Percentiles rank a stretch among this genome's conserved stretches.
Evolutionary conservation across 2,888 invertebrate species (phyloP).

Genomic region (Heliconius aoede): DNA sequence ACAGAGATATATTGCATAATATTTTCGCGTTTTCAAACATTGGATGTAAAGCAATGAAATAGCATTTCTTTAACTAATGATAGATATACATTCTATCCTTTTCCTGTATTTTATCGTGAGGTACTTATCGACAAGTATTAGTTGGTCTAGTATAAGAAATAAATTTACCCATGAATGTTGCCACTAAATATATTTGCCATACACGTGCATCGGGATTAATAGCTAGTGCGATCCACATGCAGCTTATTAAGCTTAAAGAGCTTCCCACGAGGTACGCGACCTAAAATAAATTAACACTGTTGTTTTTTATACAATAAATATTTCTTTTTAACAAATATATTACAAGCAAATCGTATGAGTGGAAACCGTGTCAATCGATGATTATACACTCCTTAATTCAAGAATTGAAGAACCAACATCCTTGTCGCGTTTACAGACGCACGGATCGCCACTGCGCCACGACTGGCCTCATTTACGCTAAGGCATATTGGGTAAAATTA

Average conservation of each 20-base stretch:
- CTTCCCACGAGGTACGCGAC: slow-evolving; percentile 87
- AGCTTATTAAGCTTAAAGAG: slow-evolving; percentile 84
- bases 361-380: too few species aligned
- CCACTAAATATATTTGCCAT: slow-evolving; percentile 83
- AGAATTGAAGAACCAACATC: too few species aligned
- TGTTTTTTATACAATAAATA: background rate
- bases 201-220: slow-evolving; percentile 76
- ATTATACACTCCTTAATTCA: too few species aligned
- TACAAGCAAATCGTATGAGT: background rate
- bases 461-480: too few species aligned
- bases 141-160: background rate
- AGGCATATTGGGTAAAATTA: too few species aligned
- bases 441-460: too few species aligned
- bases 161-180: slow-evolving; percentile 80
- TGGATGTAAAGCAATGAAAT: too few species aligned
- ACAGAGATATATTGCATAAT: too few species aligned
- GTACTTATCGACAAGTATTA: background rate
- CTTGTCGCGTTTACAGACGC: too few species aligned
- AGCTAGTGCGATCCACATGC: slow-evolving; percentile 84
- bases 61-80: too few species aligned
- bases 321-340: background rate
- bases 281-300: slow-evolving; percentile 56
- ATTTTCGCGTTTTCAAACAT: background rate
- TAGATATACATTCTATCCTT: background rate
- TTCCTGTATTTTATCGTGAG: background rate